Evolutionary conservation across 2,797 vertebrate species (phyloP).

Genomic region (Protonibea diacanthus): DNA sequence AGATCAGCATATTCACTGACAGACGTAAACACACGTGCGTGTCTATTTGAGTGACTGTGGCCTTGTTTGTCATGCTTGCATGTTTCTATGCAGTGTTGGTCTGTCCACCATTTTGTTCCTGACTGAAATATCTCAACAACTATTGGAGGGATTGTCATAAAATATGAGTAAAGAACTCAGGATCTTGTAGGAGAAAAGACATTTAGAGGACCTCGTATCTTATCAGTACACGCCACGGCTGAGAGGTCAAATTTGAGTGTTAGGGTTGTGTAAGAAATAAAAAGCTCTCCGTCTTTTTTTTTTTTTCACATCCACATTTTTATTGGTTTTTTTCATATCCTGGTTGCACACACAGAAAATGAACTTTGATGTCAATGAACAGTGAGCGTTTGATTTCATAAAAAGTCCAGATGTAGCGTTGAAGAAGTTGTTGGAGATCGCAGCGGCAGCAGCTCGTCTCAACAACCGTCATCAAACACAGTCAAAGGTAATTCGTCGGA

Average conservation of each 20-base stretch:
- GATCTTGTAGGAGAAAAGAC: background rate
- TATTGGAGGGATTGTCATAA: too few species aligned
- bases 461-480: constrained; percentile 57
- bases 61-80: background rate
- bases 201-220: background rate
- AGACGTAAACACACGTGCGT: background rate
- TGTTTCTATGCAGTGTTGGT: background rate
- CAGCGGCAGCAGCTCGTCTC: constrained; percentile 48
- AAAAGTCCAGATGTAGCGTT: constrained; percentile 66
- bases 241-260: background rate
- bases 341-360: constrained; percentile 82
- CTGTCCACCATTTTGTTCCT: too few species aligned
- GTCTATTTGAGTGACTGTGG: background rate
- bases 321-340: constrained; percentile 69
- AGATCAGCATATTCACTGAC: background rate
- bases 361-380: constrained; percentile 69
- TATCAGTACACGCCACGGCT: background rate
- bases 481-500: constrained; percentile 44
- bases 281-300: constrained; percentile 53
- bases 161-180: too few species aligned
- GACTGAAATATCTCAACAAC: too few species aligned
- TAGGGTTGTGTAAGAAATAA: constrained; percentile 33
- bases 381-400: constrained; percentile 67
- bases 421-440: constrained; percentile 49
- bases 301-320: constrained; percentile 79